A percentile compares a stretch with the other conserved stretches of the same genome.
These are phyloP conservation scores for Cyprinodon variegatus DNA, from an alignment of 2,113 vertebrate genomes.

Conservation along the genomic window DNA sequence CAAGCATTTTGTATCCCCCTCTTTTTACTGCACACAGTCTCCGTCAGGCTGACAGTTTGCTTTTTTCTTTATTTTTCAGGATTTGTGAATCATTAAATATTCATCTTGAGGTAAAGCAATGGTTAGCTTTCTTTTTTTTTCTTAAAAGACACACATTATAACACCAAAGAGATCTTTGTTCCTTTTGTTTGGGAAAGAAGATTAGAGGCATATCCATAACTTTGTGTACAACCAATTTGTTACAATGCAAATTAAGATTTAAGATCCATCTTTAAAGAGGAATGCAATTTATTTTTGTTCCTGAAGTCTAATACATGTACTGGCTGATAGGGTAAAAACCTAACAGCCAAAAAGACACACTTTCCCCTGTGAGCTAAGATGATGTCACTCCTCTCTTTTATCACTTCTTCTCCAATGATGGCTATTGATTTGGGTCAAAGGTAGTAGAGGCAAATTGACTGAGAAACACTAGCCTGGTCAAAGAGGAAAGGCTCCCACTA, in stretches of 20 bases:
- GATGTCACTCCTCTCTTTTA: conserved; percentile 69
- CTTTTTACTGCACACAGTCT: conserved; percentile 50
- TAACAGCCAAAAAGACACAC: conserved; percentile 27
- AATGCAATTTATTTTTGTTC: background rate
- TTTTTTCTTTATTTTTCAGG: conserved; percentile 68
- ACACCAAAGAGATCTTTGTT: conserved; percentile 28
- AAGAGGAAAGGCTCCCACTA: conserved; percentile 58
- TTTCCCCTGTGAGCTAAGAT: conserved; percentile 48
- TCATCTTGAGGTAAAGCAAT: conserved; percentile 58
- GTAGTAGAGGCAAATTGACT: conserved; percentile 69
- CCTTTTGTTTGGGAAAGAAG: conserved; percentile 22
- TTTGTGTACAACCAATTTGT: background rate
- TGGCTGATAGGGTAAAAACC: conserved; percentile 12
- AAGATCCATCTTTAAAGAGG: conserved; percentile 4
- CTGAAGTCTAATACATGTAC: background rate
- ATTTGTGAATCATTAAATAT: conserved; percentile 67
- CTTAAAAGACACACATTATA: conserved; percentile 48
- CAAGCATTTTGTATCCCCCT: conserved; percentile 83
- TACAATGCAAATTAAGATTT: background rate
- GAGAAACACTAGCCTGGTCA: conserved; percentile 67
- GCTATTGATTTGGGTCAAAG: conserved; percentile 72
- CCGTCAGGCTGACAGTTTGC: conserved; percentile 57
- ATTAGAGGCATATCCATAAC: background rate
- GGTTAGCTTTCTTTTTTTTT: conserved; percentile 58
- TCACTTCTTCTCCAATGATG: conserved; percentile 66